These are phyloP conservation scores for Megathymus violae DNA, from an alignment of 1,140 invertebrate species.

Conservation along the genomic window DNA sequence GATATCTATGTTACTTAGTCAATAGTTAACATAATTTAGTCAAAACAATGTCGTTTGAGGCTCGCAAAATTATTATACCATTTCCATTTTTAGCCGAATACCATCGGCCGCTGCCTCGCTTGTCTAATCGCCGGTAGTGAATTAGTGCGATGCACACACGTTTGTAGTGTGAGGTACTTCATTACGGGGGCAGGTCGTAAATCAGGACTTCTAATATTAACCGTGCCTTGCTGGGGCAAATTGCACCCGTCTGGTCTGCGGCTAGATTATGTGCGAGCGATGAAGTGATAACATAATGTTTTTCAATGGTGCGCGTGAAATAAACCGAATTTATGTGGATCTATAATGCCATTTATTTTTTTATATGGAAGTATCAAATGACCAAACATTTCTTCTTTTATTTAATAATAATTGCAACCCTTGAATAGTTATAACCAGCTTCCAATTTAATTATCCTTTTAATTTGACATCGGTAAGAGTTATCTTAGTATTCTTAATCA, in stretches of 20 bases:
- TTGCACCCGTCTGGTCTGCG: constrained; percentile 75
- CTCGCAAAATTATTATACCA: no score
- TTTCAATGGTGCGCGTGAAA: neutral
- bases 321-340: neutral
- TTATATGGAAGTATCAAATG: constrained; percentile 21
- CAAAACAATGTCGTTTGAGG: no score
- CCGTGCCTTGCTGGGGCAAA: constrained; percentile 80
- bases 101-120: constrained; percentile 34
- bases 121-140: constrained; percentile 73
- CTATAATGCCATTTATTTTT: no score
- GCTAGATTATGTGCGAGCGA: constrained; percentile 39
- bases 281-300: constrained; percentile 27
- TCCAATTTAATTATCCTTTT: no score
- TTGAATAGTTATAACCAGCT: no score
- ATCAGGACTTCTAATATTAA: constrained; percentile 85
- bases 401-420: no score
- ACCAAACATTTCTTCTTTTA: no score
- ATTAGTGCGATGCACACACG: constrained; percentile 76
- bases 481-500: no score
- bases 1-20: no score
- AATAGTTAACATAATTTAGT: no score
- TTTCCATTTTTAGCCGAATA: constrained; percentile 16
- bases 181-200: constrained; percentile 82
- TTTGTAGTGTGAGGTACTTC: constrained; percentile 81
- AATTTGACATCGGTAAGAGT: no score